Evolutionary conservation across 2,113 vertebrate genomes (phyloP).

Genomic region (Entomyzon cyanotis): DNA sequence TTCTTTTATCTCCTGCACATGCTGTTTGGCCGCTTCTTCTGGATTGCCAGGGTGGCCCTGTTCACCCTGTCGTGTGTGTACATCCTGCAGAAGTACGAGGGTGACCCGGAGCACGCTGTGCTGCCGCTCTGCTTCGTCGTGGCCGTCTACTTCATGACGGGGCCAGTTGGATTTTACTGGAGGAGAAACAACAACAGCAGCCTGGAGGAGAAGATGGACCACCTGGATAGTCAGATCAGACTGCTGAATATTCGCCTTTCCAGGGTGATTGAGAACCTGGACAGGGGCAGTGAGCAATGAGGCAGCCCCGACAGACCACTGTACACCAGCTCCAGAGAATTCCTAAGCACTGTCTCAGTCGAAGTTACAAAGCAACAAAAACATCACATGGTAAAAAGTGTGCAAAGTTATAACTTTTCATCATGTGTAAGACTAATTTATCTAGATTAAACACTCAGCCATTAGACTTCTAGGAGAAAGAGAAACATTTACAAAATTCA

Average conservation of each 20-base stretch:
- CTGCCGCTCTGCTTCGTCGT: conserved; percentile 92
- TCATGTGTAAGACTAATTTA: background rate
- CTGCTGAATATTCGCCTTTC: conserved; percentile 93
- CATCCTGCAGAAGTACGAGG: conserved; percentile 95
- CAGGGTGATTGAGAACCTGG: conserved; percentile 89
- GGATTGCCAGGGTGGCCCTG: conserved; percentile 85
- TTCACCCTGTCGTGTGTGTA: conserved; percentile 94
- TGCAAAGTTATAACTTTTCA: conserved; percentile 9
- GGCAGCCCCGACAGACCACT: background rate
- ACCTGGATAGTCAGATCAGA: conserved; percentile 92
- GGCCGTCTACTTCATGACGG: conserved; percentile 94
- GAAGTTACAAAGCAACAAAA: conserved; percentile 39
- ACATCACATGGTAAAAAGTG: conserved; percentile 51
- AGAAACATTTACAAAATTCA: background rate
- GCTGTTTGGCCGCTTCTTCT: conserved; percentile 92
- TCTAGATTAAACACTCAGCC: conserved; percentile 11
- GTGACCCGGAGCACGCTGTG: conserved; percentile 86
- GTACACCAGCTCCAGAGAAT: conserved; percentile 45
- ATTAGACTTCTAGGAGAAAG: conserved; percentile 38
- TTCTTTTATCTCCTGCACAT: conserved; percentile 89
- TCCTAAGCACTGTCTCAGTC: conserved; percentile 40
- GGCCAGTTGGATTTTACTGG: conserved; percentile 91
- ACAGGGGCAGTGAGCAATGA: conserved; percentile 83
- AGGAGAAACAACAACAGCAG: conserved; percentile 78
- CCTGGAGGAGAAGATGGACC: conserved; percentile 94